A percentile compares a stretch with the other conserved stretches of the same genome.
Evolutionary conservation across 2,797 vertebrate genomes (phyloP).

Genomic region (Triplophysa bombifrons): DNA sequence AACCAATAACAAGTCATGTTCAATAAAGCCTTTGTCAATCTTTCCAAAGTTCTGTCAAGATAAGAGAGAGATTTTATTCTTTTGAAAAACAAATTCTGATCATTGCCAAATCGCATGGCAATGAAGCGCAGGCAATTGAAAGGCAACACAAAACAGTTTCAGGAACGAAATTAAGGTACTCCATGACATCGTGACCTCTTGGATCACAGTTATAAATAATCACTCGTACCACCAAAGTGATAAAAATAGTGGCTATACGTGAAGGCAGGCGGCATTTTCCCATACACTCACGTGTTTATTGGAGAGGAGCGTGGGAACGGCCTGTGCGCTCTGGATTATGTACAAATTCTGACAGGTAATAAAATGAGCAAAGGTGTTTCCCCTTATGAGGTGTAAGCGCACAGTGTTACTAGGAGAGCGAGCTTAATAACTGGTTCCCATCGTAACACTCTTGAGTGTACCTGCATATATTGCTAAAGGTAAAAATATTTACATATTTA

Average conservation of each 20-base stretch:
- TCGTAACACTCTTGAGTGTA: not conserved
- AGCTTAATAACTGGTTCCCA: conserved; percentile 25
- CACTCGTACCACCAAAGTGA: not conserved
- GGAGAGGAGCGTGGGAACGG: conserved; percentile 53
- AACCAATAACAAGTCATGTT: too few relatives aligned
- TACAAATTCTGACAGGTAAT: conserved; percentile 60
- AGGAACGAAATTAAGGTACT: not conserved
- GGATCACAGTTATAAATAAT: not conserved
- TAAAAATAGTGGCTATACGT: conserved; percentile 7
- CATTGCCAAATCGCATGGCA: too few relatives aligned
- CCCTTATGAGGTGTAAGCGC: not conserved
- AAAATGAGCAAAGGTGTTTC: conserved; percentile 44
- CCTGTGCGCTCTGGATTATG: conserved; percentile 19
- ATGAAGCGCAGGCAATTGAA: too few relatives aligned
- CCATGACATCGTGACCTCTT: not conserved
- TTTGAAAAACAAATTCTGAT: too few relatives aligned
- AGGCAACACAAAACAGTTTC: too few relatives aligned
- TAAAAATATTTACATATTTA: not conserved
- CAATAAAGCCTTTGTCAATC: too few relatives aligned
- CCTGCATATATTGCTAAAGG: not conserved
- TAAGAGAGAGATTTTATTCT: too few relatives aligned
- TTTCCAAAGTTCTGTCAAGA: too few relatives aligned
- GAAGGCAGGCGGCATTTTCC: conserved; percentile 20
- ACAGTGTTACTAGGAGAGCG: conserved; percentile 49
- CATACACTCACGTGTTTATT: not conserved